phyloP scores from a whole-genome alignment of 2,113 vertebrate species.

The Panthera leo region DNA sequence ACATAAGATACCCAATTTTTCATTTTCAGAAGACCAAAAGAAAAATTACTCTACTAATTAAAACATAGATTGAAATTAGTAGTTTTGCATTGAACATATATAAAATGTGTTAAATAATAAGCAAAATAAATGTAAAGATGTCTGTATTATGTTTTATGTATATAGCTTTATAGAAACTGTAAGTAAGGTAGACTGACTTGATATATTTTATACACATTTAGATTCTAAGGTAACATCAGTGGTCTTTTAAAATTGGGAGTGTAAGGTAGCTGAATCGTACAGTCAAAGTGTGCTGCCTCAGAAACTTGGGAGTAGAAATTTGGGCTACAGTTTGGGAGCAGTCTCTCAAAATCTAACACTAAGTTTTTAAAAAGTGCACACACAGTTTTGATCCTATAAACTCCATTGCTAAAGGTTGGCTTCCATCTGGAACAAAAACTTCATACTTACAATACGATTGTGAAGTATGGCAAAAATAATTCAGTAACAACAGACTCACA shows the following conservation, averaged over 20 bases:
- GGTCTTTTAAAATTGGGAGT: neutral
- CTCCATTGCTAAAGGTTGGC: neutral
- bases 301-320: neutral
- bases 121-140: neutral
- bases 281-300: neutral
- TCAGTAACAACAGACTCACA: neutral
- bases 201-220: neutral
- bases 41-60: neutral
- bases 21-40: neutral
- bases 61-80: neutral
- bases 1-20: neutral
- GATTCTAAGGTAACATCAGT: neutral
- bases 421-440: neutral
- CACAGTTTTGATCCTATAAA: neutral
- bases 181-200: neutral
- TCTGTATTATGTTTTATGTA: neutral
- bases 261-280: neutral
- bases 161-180: neutral
- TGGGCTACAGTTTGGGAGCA: neutral
- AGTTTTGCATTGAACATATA: neutral
- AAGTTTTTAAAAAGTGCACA: neutral
- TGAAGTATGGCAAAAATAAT: constrained; percentile 11
- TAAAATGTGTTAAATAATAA: neutral
- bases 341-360: neutral
- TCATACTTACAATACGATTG: neutral